Evolutionary conservation across 2,113 vertebrate species (phyloP).

Genomic region (Hemibagrus wyckioides): DNA sequence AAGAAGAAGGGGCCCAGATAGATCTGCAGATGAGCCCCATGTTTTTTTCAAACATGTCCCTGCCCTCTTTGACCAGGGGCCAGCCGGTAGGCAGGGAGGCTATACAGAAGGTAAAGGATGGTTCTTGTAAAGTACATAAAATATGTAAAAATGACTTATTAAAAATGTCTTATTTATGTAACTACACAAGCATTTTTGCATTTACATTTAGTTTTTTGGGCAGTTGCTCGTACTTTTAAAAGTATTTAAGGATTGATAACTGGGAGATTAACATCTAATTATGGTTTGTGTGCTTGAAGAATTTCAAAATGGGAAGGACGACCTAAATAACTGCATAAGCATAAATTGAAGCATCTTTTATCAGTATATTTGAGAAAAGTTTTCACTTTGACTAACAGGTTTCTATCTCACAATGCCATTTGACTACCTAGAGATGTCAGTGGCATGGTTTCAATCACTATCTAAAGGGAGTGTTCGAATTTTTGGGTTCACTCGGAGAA

Average conservation of each 20-base stretch:
- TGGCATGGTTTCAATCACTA: background rate
- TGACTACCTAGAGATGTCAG: background rate
- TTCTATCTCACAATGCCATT: background rate
- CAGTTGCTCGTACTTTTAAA: background rate
- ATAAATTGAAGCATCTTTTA: background rate
- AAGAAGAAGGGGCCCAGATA: constrained; percentile 63
- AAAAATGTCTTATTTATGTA: background rate
- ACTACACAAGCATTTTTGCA: background rate
- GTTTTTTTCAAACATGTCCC: background rate
- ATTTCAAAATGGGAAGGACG: background rate
- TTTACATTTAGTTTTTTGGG: background rate
- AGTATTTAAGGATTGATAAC: background rate
- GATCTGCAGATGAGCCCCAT: constrained; percentile 50
- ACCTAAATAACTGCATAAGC: background rate
- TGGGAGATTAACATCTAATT: background rate
- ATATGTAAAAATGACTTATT: background rate
- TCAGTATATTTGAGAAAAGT: background rate
- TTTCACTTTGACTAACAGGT: background rate
- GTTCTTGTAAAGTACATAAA: background rate
- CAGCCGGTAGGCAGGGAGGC: constrained; percentile 84
- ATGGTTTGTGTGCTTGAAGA: background rate
- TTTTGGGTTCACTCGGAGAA: too few species aligned
- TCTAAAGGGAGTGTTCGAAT: too few species aligned
- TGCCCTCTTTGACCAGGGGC: constrained; percentile 65
- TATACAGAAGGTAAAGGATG: constrained; percentile 50